phyloP scores from a whole-genome alignment of 2,888 invertebrate species.

The Cosmia trapezina region DNA sequence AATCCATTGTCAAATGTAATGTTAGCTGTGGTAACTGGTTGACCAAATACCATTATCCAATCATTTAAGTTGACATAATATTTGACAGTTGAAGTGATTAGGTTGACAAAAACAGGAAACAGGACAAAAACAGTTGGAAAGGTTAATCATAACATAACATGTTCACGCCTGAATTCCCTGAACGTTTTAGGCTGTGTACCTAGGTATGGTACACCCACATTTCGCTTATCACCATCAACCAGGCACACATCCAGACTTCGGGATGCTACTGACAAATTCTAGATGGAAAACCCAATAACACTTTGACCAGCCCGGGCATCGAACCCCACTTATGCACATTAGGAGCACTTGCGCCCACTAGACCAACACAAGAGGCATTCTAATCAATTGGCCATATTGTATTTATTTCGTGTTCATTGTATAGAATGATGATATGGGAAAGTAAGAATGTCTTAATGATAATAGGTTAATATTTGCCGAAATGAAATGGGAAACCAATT shows the following conservation, averaged over 20 bases:
- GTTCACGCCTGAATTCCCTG: background rate
- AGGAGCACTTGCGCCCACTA: too few relatives aligned
- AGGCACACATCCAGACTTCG: too few relatives aligned
- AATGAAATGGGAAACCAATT: slow-evolving; percentile 39
- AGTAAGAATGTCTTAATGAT: background rate
- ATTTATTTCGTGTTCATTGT: background rate
- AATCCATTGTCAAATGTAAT: background rate
- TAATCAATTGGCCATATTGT: background rate
- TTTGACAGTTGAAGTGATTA: slow-evolving; percentile 14
- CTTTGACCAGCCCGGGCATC: background rate
- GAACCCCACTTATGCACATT: background rate
- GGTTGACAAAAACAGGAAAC: slow-evolving; percentile 13
- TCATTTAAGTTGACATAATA: slow-evolving; percentile 12
- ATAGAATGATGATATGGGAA: background rate
- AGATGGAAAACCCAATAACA: background rate
- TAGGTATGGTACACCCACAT: background rate
- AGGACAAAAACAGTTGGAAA: too few relatives aligned
- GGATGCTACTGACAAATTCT: too few relatives aligned
- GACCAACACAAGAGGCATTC: background rate
- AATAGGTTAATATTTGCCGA: slow-evolving; percentile 24
- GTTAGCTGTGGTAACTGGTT: background rate
- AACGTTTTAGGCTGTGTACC: background rate
- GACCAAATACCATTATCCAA: slow-evolving; percentile 9
- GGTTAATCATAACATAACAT: background rate
- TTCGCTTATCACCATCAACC: fast-evolving